Base-by-base conservation (phyloP, 2,888 invertebrate species). In the Chymomyza fuscimana region DNA sequence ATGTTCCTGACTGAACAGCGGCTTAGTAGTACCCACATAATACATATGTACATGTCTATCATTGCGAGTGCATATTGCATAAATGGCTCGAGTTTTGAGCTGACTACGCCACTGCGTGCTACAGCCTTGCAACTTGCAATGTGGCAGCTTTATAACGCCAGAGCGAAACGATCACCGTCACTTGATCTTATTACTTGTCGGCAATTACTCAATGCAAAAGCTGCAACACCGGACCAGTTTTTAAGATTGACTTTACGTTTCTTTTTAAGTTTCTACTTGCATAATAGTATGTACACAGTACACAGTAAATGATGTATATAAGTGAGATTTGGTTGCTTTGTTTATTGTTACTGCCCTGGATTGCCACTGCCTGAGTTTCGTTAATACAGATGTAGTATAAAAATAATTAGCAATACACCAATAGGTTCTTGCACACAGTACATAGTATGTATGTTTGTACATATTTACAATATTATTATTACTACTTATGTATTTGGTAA, bases 401-500 rank as follows among this genome's bases (percentile, higher is more conserved):
- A 46, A 46, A 46, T 46, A 46, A 1, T 46, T 12, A 46, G 3
- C 12, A 12, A 46, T 46, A 46, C 12, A 46, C 40, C 4, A 46
- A 10, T 46, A 46, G 40, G 12, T 12, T 32, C 32, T 32, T 32
- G 32, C 7, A 40, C 54, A 63, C 61, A 22, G 7, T 50, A 19
- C 4, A 59, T 25, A 29, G 16, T 60, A 66, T 9, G 60, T 74
- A 73, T 66, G 51, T 74, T 74, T 74, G 74, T 74, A 74, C 74
- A 74, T 74, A 74, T 74, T 74, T 74, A 74, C 74, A 74, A 74
- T 63, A 58, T 46, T 32, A 5, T 7, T 32, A 32, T 32, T 32
- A 32, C 32, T 32, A 32, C 25, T 25, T 25, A 25, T 25, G 25
- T 25, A 25, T 25, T 25, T 25, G 25, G 4, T 25, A 25, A 25